Conservation (phyloP, 2,888 invertebrate genomes). For the Sturmia bella region DNA sequence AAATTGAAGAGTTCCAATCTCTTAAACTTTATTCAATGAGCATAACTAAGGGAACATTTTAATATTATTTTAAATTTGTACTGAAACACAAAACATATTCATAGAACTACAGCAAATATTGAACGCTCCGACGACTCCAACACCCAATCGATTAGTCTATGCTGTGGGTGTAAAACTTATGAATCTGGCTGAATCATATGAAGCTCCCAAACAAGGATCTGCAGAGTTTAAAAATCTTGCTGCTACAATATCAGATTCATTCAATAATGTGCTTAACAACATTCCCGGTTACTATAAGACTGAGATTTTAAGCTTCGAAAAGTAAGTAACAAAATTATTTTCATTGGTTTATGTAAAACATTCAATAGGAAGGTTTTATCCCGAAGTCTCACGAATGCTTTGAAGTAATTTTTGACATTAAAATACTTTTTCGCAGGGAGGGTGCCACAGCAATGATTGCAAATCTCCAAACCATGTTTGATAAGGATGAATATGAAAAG, state of each 20-base stretch:
- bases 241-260: constrained; percentile 85
- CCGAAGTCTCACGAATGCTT: too few species aligned
- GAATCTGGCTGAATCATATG: constrained; percentile 89
- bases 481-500: constrained; percentile 86
- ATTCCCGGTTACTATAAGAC: constrained; percentile 89
- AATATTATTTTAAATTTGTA: too few species aligned
- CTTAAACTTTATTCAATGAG: background rate
- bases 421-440: constrained; percentile 80
- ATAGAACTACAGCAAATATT: constrained; percentile 77
- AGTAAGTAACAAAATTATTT: constrained; percentile 82
- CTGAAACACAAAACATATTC: background rate
- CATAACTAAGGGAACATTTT: too few species aligned
- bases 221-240: constrained; percentile 88
- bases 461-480: constrained; percentile 88
- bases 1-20: too few species aligned
- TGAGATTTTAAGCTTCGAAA: constrained; percentile 87
- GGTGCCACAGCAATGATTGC: constrained; percentile 87
- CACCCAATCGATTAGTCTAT: constrained; percentile 87
- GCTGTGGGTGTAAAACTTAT: constrained; percentile 88
- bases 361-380: too few species aligned
- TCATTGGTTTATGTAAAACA: too few species aligned
- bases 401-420: too few species aligned
- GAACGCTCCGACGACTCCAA: constrained; percentile 84
- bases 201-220: constrained; percentile 87
- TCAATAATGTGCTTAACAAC: constrained; percentile 84